Conservation (phyloP, 1,140 invertebrate species). For the Tetramorium parvispinum region DNA sequence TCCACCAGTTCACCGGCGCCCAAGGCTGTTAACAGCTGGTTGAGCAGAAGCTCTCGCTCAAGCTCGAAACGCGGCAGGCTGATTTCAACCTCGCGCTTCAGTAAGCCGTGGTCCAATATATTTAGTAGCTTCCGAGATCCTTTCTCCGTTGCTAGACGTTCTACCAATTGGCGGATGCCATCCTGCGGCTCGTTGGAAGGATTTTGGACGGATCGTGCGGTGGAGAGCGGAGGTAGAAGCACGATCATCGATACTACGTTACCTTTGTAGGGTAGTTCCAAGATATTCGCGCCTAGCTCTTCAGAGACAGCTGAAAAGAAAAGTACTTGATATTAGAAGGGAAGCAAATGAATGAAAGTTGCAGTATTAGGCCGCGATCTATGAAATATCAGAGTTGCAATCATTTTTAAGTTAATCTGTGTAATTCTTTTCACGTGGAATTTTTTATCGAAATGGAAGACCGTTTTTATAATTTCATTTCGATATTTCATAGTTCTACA, state of each 20-base stretch:
- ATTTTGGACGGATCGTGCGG: slow-evolving; percentile 74
- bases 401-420: not conserved
- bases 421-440: not conserved
- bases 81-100: slow-evolving; percentile 90
- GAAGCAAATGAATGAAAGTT: not conserved
- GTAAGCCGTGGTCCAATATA: slow-evolving; percentile 89
- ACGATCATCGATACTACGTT: slow-evolving; percentile 94
- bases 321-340: not conserved
- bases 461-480: not conserved
- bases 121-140: slow-evolving; percentile 87
- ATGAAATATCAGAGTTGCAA: not conserved
- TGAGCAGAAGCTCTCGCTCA: slow-evolving; percentile 89
- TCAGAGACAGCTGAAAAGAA: slow-evolving; percentile 90
- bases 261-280: slow-evolving; percentile 95
- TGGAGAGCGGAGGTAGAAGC: slow-evolving; percentile 91
- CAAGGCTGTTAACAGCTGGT: slow-evolving; percentile 88
- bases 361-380: not conserved
- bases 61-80: slow-evolving; percentile 93
- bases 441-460: not conserved
- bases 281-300: slow-evolving; percentile 91
- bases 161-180: slow-evolving; percentile 82
- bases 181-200: slow-evolving; percentile 65
- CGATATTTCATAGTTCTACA: not conserved
- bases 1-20: slow-evolving; percentile 91
- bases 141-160: slow-evolving; percentile 79